These are phyloP conservation scores for Sinella curviseta DNA, from an alignment of 1,140 invertebrate genomes.

Conservation along the genomic window DNA sequence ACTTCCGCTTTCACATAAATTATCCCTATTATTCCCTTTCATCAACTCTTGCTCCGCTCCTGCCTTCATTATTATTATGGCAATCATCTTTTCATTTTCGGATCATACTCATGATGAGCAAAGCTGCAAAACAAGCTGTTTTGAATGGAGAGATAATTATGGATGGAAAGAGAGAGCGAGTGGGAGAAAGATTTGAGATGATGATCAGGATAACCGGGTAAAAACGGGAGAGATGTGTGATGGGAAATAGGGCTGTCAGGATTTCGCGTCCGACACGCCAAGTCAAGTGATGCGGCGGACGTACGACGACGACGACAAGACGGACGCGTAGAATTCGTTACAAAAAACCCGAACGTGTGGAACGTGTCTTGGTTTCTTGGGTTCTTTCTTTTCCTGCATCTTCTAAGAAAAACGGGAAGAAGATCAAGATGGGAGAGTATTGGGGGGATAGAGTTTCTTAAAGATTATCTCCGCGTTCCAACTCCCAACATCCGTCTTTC, in stretches of 20 bases:
- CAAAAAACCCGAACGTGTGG: not conserved
- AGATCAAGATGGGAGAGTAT: no score
- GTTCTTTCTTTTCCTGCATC: no score
- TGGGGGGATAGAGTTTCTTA: no score
- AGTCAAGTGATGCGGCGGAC: not conserved
- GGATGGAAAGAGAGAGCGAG: not conserved
- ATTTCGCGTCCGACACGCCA: not conserved
- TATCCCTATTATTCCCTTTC: no score
- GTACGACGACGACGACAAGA: not conserved
- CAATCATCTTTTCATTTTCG: not conserved
- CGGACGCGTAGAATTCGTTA: no score
- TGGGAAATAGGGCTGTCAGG: not conserved
- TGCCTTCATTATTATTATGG: not conserved
- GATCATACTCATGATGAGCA: not conserved
- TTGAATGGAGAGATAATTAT: not conserved
- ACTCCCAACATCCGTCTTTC: no score
- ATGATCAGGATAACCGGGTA: not conserved
- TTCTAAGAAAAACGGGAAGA: no score
- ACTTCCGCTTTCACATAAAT: no score
- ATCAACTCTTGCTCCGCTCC: not conserved
- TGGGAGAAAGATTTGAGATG: not conserved
- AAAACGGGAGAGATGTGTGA: not conserved
- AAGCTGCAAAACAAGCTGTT: not conserved
- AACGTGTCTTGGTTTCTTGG: no score
- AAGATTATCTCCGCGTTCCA: no score